Evolutionary conservation across 2,888 invertebrate genomes (phyloP).

Genomic region (Malachius bipustulatus): DNA sequence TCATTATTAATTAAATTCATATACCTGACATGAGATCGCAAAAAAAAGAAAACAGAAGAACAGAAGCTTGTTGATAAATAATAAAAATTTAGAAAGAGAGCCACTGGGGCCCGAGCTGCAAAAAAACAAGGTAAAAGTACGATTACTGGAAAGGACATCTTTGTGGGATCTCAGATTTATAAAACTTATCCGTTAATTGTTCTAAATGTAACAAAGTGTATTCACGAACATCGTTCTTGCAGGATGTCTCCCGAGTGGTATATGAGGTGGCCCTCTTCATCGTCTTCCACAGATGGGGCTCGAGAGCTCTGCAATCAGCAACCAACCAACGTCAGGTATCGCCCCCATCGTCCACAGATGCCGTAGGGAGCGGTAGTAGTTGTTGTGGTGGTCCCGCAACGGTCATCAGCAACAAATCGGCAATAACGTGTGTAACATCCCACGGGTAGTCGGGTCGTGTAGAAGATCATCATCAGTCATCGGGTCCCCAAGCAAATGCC

Average conservation of each 20-base stretch:
- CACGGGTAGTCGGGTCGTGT: neutral
- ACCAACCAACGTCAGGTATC: constrained; percentile 18
- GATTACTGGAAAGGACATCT: constrained; percentile 25
- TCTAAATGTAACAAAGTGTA: constrained; percentile 37
- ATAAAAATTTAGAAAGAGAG: constrained; percentile 22
- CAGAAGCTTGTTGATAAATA: no score
- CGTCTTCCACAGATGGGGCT: constrained; percentile 94
- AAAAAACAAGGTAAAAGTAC: constrained; percentile 24
- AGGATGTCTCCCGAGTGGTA: constrained; percentile 98
- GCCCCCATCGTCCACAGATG: constrained; percentile 14
- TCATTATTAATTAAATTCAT: no score
- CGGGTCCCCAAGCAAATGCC: constrained; percentile 8
- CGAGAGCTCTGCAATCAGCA: constrained; percentile 58
- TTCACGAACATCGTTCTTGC: constrained; percentile 98
- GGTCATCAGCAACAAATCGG: constrained; percentile 42
- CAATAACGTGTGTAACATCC: constrained; percentile 26
- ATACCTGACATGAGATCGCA: no score
- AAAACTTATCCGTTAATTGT: constrained; percentile 32
- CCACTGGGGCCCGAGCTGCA: constrained; percentile 22
- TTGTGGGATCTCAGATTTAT: constrained; percentile 25
- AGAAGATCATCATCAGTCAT: constrained; percentile 12
- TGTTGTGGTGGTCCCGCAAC: constrained; percentile 27
- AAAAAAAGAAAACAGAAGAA: no score
- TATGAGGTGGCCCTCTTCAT: constrained; percentile 99
- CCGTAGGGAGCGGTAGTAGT: constrained; percentile 13